Evolutionary conservation across 2,113 vertebrate genomes (phyloP).

Genomic region (Gyps fulvus): DNA sequence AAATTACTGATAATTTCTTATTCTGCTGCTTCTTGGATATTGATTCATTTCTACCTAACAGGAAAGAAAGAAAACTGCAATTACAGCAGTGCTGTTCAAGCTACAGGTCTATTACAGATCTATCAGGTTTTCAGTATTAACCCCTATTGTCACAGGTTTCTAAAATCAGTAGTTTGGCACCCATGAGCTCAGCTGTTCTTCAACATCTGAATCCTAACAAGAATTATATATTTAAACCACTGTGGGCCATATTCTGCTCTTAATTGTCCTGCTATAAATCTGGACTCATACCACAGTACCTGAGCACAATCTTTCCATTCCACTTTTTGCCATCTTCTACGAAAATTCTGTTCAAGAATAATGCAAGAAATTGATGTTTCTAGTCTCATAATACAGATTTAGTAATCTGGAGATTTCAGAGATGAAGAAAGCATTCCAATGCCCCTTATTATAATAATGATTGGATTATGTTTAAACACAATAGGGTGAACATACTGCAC

Average conservation of each 20-base stretch:
- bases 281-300: neutral
- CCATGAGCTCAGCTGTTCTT: conserved; percentile 9
- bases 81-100: conserved; percentile 47
- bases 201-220: conserved; percentile 23
- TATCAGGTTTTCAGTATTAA: conserved; percentile 61
- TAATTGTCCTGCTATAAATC: neutral
- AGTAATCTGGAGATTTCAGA: neutral
- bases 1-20: conserved; percentile 69
- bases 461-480: neutral
- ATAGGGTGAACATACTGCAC: neutral
- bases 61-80: conserved; percentile 67
- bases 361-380: neutral
- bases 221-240: neutral
- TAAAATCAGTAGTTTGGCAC: conserved; percentile 55
- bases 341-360: neutral
- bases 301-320: accelerated
- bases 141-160: conserved; percentile 58
- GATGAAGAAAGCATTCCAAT: neutral
- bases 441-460: neutral
- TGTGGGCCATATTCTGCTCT: neutral
- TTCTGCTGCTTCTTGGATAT: conserved; percentile 61
- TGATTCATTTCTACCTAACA: conserved; percentile 68
- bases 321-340: neutral
- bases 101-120: conserved; percentile 36
- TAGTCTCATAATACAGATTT: neutral